A percentile compares a stretch with the other conserved stretches of the same genome.
Evolutionary conservation across 2,797 vertebrate genomes (phyloP).

Genomic region (Ptychobarbus kaznakovi): DNA sequence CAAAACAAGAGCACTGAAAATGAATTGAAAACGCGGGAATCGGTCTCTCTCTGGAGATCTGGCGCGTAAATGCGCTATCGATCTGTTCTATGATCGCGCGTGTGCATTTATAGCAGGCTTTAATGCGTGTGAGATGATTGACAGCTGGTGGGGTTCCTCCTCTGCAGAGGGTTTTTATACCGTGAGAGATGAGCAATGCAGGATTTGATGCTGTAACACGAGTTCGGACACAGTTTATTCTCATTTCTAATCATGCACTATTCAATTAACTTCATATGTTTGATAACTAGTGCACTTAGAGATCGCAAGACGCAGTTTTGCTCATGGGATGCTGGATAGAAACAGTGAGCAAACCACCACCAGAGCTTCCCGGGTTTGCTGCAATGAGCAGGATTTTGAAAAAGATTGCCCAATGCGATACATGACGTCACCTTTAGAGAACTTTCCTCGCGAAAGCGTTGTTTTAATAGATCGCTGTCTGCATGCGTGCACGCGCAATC

Average conservation of each 20-base stretch:
- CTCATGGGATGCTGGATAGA: background rate
- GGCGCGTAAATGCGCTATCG: background rate
- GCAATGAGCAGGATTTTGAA: background rate
- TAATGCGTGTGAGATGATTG: background rate
- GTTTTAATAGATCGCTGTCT: background rate
- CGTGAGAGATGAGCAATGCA: background rate
- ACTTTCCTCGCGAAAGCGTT: background rate
- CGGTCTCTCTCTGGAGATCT: background rate
- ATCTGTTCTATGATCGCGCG: background rate
- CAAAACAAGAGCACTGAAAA: background rate
- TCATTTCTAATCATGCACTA: background rate
- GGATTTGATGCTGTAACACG: background rate
- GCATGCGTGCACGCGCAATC: background rate
- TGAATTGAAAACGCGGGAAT: background rate
- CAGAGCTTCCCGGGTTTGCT: background rate
- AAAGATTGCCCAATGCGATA: background rate
- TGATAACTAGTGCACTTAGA: background rate
- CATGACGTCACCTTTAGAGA: conserved; percentile 28
- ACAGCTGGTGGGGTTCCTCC: background rate
- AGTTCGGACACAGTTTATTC: background rate
- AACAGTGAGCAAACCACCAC: background rate
- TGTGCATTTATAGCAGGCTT: background rate
- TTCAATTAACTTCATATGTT: background rate
- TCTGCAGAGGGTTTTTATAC: background rate
- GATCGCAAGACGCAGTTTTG: background rate